Percentiles rank a stretch among this genome's conserved stretches.
phyloP scores from a whole-genome alignment of 1,140 invertebrate genomes.

The Steinernema feltiae region DNA sequence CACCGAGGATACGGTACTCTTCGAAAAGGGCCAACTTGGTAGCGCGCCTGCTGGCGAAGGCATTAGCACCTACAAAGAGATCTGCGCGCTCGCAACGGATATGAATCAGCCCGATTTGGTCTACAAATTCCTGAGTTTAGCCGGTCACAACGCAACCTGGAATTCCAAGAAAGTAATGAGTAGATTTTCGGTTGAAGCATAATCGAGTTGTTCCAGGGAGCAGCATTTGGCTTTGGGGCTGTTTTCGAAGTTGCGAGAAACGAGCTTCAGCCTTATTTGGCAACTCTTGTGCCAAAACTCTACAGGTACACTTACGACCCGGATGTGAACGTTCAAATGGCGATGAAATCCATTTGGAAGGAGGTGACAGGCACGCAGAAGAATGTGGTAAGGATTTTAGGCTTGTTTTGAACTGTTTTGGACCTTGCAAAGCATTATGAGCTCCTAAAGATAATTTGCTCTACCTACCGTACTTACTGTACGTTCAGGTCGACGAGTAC shows the following conservation, averaged over 20 bases:
- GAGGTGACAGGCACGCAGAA: conserved; percentile 77
- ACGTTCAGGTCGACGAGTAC: conserved; percentile 81
- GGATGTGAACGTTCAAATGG: conserved; percentile 78
- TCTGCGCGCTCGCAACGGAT: conserved; percentile 83
- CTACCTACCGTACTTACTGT: too few species aligned
- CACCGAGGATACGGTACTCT: conserved; percentile 74
- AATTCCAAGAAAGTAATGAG: conserved; percentile 68
- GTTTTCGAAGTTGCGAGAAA: conserved; percentile 74
- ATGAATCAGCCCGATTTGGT: conserved; percentile 86
- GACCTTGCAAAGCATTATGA: too few species aligned
- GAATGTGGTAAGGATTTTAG: too few species aligned
- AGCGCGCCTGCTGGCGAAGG: conserved; percentile 77
- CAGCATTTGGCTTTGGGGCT: conserved; percentile 80
- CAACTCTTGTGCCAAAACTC: conserved; percentile 77
- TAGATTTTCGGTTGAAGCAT: conserved; percentile 15
- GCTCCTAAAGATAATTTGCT: too few species aligned
- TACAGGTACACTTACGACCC: conserved; percentile 81
- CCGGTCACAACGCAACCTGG: conserved; percentile 86
- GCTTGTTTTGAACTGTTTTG: too few species aligned
- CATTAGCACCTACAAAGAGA: conserved; percentile 82
- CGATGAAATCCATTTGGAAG: conserved; percentile 84
- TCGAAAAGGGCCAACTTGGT: conserved; percentile 77
- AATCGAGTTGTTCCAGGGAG: conserved; percentile 64
- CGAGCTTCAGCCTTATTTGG: conserved; percentile 73
- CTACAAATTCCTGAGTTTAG: conserved; percentile 88